phyloP scores from a whole-genome alignment of 1,140 invertebrate species.

The Aphidius ervi region DNA sequence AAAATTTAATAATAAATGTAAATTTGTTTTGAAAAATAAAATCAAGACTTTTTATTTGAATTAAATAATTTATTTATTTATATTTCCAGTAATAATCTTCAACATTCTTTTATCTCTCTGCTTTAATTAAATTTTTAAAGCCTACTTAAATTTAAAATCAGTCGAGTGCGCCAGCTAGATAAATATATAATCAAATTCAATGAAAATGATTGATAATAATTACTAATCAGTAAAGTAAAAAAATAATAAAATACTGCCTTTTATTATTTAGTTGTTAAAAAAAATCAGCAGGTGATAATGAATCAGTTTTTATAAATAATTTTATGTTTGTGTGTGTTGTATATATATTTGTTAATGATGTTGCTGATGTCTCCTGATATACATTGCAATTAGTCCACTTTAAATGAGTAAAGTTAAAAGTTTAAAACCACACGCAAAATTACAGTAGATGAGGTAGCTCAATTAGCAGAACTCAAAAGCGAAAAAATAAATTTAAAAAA shows the following conservation, averaged over 20 bases:
- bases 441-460: conserved; percentile 15
- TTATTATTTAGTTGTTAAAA: too few relatives aligned
- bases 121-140: conserved; percentile 29
- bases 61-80: conserved; percentile 33
- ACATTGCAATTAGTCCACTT: conserved; percentile 15
- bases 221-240: too few relatives aligned
- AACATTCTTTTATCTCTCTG: conserved; percentile 19
- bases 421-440: conserved; percentile 10
- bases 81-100: conserved; percentile 26
- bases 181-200: conserved; percentile 14
- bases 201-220: background rate
- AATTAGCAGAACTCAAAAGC: conserved; percentile 8
- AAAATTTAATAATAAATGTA: too few relatives aligned
- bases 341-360: too few relatives aligned
- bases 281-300: too few relatives aligned
- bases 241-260: too few relatives aligned
- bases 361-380: background rate
- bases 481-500: too few relatives aligned
- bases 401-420: conserved; percentile 8
- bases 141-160: conserved; percentile 35
- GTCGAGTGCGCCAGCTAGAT: conserved; percentile 39
- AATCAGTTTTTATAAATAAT: too few relatives aligned
- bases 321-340: too few relatives aligned
- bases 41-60: too few relatives aligned
- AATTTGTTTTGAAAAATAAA: too few relatives aligned